These are phyloP conservation scores for Takifugu flavidus DNA, from an alignment of 2,113 vertebrate genomes.

Conservation along the genomic window DNA sequence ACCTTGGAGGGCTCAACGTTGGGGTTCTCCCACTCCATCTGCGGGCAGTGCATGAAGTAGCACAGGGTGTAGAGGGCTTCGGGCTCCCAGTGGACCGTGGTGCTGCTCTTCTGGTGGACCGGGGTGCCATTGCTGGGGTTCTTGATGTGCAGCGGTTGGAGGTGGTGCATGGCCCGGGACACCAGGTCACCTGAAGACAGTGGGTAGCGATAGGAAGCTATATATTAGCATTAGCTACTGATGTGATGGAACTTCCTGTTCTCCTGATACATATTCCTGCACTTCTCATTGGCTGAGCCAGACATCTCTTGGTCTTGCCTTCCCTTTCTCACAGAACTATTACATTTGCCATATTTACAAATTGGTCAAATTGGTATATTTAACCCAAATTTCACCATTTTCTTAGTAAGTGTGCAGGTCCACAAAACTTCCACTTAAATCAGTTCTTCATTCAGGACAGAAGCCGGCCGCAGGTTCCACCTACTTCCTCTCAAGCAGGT, in stretches of 20 bases:
- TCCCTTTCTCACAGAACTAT: background rate
- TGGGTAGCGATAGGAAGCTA: too few relatives aligned
- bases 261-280: slow-evolving; percentile 27
- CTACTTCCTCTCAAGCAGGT: too few relatives aligned
- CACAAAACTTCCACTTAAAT: too few relatives aligned
- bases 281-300: slow-evolving; percentile 8
- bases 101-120: slow-evolving; percentile 81
- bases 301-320: background rate
- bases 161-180: slow-evolving; percentile 93
- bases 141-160: slow-evolving; percentile 90
- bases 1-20: slow-evolving; percentile 95
- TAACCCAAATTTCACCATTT: too few relatives aligned
- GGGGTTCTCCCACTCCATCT: slow-evolving; percentile 99
- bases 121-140: slow-evolving; percentile 87
- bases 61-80: slow-evolving; percentile 96
- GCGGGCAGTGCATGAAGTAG: slow-evolving; percentile 99
- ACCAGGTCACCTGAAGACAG: slow-evolving; percentile 85
- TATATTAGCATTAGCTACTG: slow-evolving; percentile 12
- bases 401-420: too few relatives aligned
- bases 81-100: slow-evolving; percentile 88
- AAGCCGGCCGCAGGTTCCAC: too few relatives aligned
- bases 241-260: background rate
- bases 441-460: too few relatives aligned
- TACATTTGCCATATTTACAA: background rate
- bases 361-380: too few relatives aligned